Conservation (phyloP, 2,888 invertebrate genomes). For the Diarsia rubi region DNA sequence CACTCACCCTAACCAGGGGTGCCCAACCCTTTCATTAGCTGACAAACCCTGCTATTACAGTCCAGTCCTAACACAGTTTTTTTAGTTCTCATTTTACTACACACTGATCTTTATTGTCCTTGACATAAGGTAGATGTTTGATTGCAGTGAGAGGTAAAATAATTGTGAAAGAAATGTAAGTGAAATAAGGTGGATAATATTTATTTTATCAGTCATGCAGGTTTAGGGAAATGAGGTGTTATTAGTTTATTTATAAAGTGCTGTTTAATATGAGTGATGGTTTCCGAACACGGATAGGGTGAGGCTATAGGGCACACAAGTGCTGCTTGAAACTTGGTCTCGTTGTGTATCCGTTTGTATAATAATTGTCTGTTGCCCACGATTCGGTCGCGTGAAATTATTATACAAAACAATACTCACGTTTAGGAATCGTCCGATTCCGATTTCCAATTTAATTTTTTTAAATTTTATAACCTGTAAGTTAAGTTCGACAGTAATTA, state of each 20-base stretch:
- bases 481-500: too few relatives aligned
- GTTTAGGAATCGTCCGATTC: too few relatives aligned
- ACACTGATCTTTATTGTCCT: background rate
- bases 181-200: background rate
- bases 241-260: background rate
- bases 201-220: conserved; percentile 4
- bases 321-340: too few relatives aligned
- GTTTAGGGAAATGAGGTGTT: background rate
- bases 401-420: too few relatives aligned
- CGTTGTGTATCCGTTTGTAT: too few relatives aligned
- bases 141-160: background rate
- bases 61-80: background rate
- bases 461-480: too few relatives aligned
- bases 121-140: background rate
- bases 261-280: background rate
- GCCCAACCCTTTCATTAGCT: conserved; percentile 1
- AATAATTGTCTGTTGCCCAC: too few relatives aligned
- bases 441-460: too few relatives aligned
- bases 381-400: too few relatives aligned
- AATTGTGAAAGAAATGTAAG: background rate
- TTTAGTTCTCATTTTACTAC: background rate
- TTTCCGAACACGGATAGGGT: background rate
- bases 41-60: conserved; percentile 9
- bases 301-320: background rate
- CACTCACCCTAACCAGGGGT: conserved; percentile 1